Conservation (phyloP, 92 coral and sea anemone species). For the Phenganax stokvisi region DNA sequence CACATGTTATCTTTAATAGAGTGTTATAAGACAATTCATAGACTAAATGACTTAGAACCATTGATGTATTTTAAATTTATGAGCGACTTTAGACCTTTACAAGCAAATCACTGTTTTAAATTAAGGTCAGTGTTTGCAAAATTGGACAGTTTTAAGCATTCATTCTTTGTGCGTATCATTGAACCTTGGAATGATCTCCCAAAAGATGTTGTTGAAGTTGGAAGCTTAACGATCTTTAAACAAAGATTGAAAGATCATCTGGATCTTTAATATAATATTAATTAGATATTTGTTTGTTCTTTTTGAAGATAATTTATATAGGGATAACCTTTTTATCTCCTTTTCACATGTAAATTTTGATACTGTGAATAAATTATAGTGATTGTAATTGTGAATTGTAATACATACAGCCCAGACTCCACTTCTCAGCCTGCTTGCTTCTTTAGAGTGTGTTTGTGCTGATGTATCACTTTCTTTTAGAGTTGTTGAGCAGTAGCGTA, state of each 20-base stretch:
- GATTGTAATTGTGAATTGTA: background rate
- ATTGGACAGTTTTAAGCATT: too few relatives aligned
- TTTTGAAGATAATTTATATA: conserved; percentile 6
- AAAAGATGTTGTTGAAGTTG: conserved; percentile 46
- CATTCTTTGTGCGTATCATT: conserved; percentile 35
- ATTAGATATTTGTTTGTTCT: background rate
- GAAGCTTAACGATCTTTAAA: conserved; percentile 20
- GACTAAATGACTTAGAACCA: conserved; percentile 50
- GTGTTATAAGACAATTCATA: conserved; percentile 42
- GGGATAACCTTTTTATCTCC: conserved; percentile 13
- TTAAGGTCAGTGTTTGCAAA: background rate
- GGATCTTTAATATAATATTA: background rate
- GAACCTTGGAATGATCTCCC: conserved; percentile 38
- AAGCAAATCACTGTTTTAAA: conserved; percentile 33
- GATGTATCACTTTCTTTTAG: too few relatives aligned
- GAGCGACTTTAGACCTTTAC: conserved; percentile 43
- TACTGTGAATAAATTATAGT: too few relatives aligned
- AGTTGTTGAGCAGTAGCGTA: too few relatives aligned
- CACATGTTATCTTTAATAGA: too few relatives aligned
- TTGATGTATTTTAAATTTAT: conserved; percentile 44
- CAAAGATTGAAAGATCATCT: background rate
- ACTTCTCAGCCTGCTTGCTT: too few relatives aligned
- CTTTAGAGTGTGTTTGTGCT: too few relatives aligned
- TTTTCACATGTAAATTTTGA: background rate
- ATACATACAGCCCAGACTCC: too few relatives aligned